A percentile compares a stretch with the other conserved stretches of the same genome.
These are phyloP conservation scores for Lepilemur septentrionalis DNA, from an alignment of 2,797 vertebrate species.

Conservation along the genomic window DNA sequence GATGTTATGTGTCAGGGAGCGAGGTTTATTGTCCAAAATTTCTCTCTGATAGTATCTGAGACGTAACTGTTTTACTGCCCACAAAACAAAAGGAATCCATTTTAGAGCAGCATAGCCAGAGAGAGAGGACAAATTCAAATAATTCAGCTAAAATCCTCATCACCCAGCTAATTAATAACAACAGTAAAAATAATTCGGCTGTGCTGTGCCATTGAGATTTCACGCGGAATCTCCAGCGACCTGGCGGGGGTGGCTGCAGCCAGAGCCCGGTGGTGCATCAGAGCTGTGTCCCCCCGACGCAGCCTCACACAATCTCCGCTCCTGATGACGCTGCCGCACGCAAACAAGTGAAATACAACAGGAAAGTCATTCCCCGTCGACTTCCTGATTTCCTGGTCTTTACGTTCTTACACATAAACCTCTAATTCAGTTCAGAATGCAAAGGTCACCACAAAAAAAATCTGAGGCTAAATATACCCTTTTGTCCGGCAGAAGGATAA, in stretches of 20 bases:
- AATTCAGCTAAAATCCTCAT: not conserved
- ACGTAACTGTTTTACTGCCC: not conserved
- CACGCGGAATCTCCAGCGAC: accelerated
- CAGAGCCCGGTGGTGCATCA: accelerated
- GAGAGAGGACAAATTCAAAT: not conserved
- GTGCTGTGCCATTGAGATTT: not conserved
- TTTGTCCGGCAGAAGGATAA: constrained; percentile 79
- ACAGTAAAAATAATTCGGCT: not conserved
- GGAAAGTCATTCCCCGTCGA: constrained; percentile 78
- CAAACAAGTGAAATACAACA: constrained; percentile 75
- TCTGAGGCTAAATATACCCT: constrained; percentile 79
- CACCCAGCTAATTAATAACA: not conserved
- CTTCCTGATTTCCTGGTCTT: constrained; percentile 83
- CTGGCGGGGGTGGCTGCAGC: not conserved
- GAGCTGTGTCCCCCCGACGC: not conserved
- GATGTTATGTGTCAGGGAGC: not conserved
- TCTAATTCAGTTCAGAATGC: constrained; percentile 85
- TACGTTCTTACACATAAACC: constrained; percentile 82
- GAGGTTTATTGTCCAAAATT: not conserved
- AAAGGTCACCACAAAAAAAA: constrained; percentile 81
- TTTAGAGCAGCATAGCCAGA: not conserved
- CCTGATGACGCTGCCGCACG: constrained; percentile 51
- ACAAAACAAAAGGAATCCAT: not conserved
- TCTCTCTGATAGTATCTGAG: not conserved
- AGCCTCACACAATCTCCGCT: not conserved